Evolutionary conservation across 2,888 invertebrate genomes (phyloP), one percentile per base, ranked within the genome.

Genomic region (Chydorus sphaericus): DNA sequence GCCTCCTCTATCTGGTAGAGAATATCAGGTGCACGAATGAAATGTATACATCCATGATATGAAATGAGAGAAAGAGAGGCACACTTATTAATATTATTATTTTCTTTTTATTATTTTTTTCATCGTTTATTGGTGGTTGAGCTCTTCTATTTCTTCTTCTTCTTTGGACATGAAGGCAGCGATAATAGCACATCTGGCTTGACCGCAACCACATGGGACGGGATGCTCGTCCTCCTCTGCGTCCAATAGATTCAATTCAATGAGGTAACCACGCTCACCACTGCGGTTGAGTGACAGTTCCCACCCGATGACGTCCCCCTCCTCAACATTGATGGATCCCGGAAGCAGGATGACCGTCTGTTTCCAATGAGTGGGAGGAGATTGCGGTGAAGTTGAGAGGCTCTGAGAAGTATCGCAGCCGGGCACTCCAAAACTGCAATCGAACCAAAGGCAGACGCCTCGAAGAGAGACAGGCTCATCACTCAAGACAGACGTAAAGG

Each of bases 341-440:
- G 90, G 89, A 48, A 93, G 69, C 2, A 89, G 77, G 60, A 93
- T 80, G 1, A 77, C 72, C 1, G 82, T 81, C 68, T 84, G 84
- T 65, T 82, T 81, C 84, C 84, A 84, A 66, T 84, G 83, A 2
- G 83, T 84, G 48, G 70, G 63, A 52, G 72, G 69, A 54, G 71
- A 68, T 26, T 64, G 67, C 1, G 83, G 81, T 54, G 76, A 71
- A 2, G 82, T 82, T 5, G 77, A 77, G 37, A 80, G 66, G 10
- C 65, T 66, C 26, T 23, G 10, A 2, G 23, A 23, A 7, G 44
- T 8, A 59, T 68, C 67, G 2, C 55, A 56, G 14, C 48, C 58
- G 36, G 58, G 37, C 18, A 65, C 67, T 33, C 68, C 63, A 83
- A 68, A 90, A 89, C 50, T 73, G 71, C 61, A 84, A 83, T 11